phyloP scores from a whole-genome alignment of 2,113 vertebrate genomes.

The Pangasianodon hypophthalmus region DNA sequence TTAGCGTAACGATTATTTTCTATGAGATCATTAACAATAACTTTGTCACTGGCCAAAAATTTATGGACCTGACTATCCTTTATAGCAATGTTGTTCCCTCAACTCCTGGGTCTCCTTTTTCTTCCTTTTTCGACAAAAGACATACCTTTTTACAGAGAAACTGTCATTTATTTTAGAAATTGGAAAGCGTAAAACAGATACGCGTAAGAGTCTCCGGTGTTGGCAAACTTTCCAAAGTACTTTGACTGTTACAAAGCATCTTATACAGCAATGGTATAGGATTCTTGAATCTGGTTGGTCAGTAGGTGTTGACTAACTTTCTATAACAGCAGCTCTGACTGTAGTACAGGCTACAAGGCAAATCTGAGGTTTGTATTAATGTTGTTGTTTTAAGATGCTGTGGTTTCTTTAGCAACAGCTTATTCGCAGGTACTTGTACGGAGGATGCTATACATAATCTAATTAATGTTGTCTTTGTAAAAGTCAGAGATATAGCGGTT shows the following conservation, averaged over 20 bases:
- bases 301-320: background rate
- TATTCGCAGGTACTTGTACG: background rate
- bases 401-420: background rate
- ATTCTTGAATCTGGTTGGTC: background rate
- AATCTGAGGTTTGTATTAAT: background rate
- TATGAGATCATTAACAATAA: background rate
- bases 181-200: background rate
- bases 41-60: background rate
- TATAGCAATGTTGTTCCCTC: background rate
- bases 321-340: background rate
- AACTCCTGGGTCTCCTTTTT: background rate
- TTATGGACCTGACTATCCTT: background rate
- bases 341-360: background rate
- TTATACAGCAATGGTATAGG: background rate
- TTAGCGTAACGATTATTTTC: background rate
- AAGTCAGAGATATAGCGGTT: background rate
- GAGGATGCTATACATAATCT: background rate
- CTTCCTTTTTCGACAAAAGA: background rate
- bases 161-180: background rate
- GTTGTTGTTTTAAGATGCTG: background rate
- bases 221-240: background rate
- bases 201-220: background rate
- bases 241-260: background rate
- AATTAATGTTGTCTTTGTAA: background rate
- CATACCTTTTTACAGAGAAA: background rate